phyloP scores from a whole-genome alignment of 2,888 invertebrate species.

The Ommatoiulus sabulosus region DNA sequence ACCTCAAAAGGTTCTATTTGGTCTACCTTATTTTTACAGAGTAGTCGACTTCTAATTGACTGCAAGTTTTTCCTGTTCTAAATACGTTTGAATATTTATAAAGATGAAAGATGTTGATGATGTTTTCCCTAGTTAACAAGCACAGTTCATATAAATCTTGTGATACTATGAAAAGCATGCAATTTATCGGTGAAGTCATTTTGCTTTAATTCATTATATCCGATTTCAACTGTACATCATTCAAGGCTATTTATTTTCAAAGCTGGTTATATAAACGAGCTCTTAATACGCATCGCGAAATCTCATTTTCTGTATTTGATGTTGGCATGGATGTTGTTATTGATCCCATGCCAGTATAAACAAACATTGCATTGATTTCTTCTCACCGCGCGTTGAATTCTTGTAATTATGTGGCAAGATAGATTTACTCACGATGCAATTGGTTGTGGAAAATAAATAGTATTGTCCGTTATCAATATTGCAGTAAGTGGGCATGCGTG shows the following conservation, averaged over 20 bases:
- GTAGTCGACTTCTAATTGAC: too few relatives aligned
- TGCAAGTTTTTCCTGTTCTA: too few relatives aligned
- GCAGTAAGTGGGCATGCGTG: slow-evolving; percentile 11
- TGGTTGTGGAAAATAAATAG: slow-evolving; percentile 32
- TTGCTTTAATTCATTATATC: neutral
- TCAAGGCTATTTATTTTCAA: neutral
- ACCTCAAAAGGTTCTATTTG: too few relatives aligned
- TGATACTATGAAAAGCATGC: too few relatives aligned
- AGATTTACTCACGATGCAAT: slow-evolving; percentile 36
- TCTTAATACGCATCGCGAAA: neutral
- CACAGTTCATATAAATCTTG: too few relatives aligned
- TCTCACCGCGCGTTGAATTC: slow-evolving; percentile 7
- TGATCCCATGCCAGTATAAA: slow-evolving; percentile 24
- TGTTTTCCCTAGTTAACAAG: too few relatives aligned
- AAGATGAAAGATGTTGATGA: too few relatives aligned
- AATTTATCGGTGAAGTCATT: too few relatives aligned
- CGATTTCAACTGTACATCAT: neutral
- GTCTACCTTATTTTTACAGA: too few relatives aligned
- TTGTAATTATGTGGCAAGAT: slow-evolving; percentile 36
- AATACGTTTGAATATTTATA: too few relatives aligned
- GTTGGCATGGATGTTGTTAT: slow-evolving; percentile 20
- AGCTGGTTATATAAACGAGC: neutral
- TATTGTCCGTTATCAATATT: slow-evolving; percentile 36
- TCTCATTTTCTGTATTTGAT: neutral
- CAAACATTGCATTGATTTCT: slow-evolving; percentile 18